Conservation (phyloP, 2,113 vertebrate genomes). For the Hemicordylus capensis region DNA sequence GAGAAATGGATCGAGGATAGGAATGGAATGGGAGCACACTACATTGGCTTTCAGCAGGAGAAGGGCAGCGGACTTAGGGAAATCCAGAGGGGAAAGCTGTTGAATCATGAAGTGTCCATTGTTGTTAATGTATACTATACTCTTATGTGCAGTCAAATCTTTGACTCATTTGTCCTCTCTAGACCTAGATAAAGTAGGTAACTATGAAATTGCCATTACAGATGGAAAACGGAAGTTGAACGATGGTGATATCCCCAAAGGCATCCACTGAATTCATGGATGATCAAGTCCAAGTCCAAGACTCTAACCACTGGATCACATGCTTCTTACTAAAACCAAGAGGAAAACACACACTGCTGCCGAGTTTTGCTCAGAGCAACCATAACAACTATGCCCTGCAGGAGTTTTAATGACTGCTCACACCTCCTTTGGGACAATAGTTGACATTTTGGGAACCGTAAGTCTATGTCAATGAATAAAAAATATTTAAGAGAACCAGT, state of each 20-base stretch:
- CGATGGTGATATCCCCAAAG: neutral
- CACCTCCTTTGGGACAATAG: neutral
- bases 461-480: slow-evolving; percentile 18
- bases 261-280: neutral
- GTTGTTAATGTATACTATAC: too few relatives aligned
- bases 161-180: too few relatives aligned
- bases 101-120: too few relatives aligned
- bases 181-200: too few relatives aligned
- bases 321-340: neutral
- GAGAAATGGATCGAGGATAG: neutral
- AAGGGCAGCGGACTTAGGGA: too few relatives aligned
- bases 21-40: neutral
- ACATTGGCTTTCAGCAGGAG: neutral
- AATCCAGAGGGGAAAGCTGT: too few relatives aligned
- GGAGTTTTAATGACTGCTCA: neutral
- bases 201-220: neutral
- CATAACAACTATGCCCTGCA: neutral
- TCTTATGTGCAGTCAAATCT: too few relatives aligned
- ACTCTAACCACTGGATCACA: neutral
- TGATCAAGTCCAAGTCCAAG: neutral
- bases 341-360: neutral
- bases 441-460: neutral
- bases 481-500: slow-evolving; percentile 12
- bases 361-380: neutral
- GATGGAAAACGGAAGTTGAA: neutral